phyloP scores from a whole-genome alignment of 1,140 invertebrate genomes.

The Plodia interpunctella region DNA sequence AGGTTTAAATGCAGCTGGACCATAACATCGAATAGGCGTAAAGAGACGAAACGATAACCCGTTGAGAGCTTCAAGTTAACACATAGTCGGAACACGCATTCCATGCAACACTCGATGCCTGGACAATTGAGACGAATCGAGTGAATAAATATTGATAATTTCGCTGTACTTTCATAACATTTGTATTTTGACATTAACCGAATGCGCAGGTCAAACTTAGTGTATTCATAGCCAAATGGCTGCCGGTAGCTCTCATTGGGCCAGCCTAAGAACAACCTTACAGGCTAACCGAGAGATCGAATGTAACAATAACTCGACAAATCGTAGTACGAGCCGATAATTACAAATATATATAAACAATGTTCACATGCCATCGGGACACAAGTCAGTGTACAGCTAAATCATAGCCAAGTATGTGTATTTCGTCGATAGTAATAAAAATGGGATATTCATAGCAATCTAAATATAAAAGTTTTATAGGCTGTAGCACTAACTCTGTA shows the following conservation, averaged over 20 bases:
- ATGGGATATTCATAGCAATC: no score
- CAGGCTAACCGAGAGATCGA: not conserved
- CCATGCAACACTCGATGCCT: not conserved
- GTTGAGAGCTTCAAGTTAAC: not conserved
- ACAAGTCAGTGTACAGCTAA: not conserved
- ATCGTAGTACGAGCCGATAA: not conserved
- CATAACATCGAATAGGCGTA: not conserved
- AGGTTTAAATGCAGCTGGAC: not conserved
- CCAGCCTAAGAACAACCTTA: not conserved
- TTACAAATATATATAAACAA: not conserved
- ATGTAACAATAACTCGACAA: not conserved
- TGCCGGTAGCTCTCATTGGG: not conserved
- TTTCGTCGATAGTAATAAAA: no score
- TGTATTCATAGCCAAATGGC: no score
- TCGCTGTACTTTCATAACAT: no score
- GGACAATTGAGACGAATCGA: no score
- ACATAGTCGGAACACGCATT: not conserved
- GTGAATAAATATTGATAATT: no score
- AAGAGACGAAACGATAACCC: not conserved
- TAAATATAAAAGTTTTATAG: no score
- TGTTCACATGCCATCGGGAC: not conserved
- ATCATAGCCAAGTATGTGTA: no score
- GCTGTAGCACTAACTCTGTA: no score
- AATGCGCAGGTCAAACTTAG: no score
- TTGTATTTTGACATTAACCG: no score